phyloP scores from a whole-genome alignment of 1,140 invertebrate species.

The Metaphire vulgaris region DNA sequence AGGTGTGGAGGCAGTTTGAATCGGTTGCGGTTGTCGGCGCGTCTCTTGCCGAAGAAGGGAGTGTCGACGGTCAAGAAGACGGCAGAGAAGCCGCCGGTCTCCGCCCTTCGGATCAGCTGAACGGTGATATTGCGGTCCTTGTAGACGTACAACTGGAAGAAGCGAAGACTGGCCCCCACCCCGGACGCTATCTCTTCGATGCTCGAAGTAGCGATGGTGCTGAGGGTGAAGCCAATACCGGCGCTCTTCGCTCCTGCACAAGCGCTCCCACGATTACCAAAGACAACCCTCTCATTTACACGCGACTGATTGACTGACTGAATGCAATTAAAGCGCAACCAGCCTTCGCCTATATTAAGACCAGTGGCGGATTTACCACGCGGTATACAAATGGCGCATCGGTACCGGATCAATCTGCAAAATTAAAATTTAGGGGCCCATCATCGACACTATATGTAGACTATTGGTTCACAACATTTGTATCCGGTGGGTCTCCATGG shows the following conservation, averaged over 20 bases:
- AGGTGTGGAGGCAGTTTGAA: slow-evolving; percentile 74
- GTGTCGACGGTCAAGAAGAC: slow-evolving; percentile 85
- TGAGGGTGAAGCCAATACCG: slow-evolving; percentile 72
- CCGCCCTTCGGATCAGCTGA: slow-evolving; percentile 69
- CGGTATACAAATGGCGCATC: no score
- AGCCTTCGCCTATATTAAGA: no score
- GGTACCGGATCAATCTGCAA: no score
- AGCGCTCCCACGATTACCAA: slow-evolving; percentile 4
- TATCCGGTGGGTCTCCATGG: no score
- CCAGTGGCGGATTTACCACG: no score
- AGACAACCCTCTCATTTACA: no score
- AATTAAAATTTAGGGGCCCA: no score
- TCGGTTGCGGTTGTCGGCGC: slow-evolving; percentile 73
- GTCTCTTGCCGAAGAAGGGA: slow-evolving; percentile 71
- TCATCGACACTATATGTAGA: no score
- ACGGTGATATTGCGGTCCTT: slow-evolving; percentile 69
- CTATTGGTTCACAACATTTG: no score
- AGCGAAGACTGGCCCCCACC: slow-evolving; percentile 61
- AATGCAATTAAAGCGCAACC: no score
- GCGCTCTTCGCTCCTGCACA: slow-evolving; percentile 65
- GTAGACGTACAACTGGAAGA: slow-evolving; percentile 70
- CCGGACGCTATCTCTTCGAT: slow-evolving; percentile 76
- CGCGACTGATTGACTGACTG: no score
- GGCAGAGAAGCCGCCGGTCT: slow-evolving; percentile 76
- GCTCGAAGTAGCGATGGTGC: slow-evolving; percentile 77